phyloP scores from a whole-genome alignment of 2,797 vertebrate genomes.

The Bradypus variegatus region DNA sequence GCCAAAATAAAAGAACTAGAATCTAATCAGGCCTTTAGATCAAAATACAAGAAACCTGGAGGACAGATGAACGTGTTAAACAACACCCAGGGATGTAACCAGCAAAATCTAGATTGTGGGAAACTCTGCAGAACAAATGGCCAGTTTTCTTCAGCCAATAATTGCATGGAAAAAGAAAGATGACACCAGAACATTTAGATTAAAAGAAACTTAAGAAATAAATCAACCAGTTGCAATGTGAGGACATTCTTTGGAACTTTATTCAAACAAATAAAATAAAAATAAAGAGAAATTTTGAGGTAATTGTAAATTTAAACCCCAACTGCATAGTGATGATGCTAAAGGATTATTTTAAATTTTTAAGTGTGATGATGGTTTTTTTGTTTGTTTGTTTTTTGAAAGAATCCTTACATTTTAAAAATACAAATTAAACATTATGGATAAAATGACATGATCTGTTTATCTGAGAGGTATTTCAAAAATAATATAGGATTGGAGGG shows the following conservation, averaged over 20 bases:
- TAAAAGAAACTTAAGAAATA: not conserved
- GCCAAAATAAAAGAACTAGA: not conserved
- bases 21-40: not conserved
- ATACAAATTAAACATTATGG: not conserved
- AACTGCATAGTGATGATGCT: not conserved
- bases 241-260: slow-evolving; percentile 1
- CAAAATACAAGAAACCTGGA: slow-evolving; percentile 17
- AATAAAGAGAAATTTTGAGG: not conserved
- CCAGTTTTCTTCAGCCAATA: slow-evolving; percentile 1
- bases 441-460: not conserved
- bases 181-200: not conserved
- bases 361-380: not conserved
- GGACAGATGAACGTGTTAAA: not conserved
- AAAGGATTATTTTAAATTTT: not conserved
- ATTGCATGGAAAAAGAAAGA: not conserved
- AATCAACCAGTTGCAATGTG: not conserved
- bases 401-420: not conserved
- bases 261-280: slow-evolving; percentile 1
- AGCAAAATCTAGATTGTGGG: not conserved
- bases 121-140: not conserved
- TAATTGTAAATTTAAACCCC: not conserved
- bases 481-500: not conserved
- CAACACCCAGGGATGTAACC: not conserved
- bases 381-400: slow-evolving; percentile 32
- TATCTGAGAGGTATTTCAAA: not conserved